Percentiles rank a stretch among this genome's conserved stretches.
Evolutionary conservation across 2,888 invertebrate genomes (phyloP).

Genomic region (Hemithea aestivaria): DNA sequence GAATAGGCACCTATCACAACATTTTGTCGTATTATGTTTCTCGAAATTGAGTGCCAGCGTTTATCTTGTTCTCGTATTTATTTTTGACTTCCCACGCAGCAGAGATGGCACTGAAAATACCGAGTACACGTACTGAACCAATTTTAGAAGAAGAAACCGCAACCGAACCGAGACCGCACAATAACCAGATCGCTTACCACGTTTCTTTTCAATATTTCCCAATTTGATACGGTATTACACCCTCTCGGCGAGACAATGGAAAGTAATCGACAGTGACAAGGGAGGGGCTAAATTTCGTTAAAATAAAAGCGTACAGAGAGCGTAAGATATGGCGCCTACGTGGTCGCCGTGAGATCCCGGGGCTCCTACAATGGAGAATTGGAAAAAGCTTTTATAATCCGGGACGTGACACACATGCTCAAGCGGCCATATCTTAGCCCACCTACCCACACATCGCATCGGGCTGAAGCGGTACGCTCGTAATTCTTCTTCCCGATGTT

Average conservation of each 20-base stretch:
- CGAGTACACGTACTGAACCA: too few relatives aligned
- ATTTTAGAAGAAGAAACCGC: conserved; percentile 10
- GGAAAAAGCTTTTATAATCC: conserved; percentile 80
- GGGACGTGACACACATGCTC: conserved; percentile 74
- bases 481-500: conserved; percentile 50
- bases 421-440: conserved; percentile 52
- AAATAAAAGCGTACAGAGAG: conserved; percentile 76
- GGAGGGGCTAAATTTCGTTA: conserved; percentile 76
- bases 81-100: too few relatives aligned
- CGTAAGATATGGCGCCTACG: conserved; percentile 77
- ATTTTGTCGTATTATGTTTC: too few relatives aligned
- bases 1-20: too few relatives aligned
- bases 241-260: conserved; percentile 67
- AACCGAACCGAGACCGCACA: conserved; percentile 40
- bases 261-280: conserved; percentile 74
- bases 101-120: not conserved
- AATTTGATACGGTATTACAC: conserved; percentile 68
- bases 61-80: too few relatives aligned
- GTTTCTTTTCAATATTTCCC: conserved; percentile 75
- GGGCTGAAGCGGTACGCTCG: conserved; percentile 25
- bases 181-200: conserved; percentile 64
- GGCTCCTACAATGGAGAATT: conserved; percentile 74
- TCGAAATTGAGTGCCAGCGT: too few relatives aligned
- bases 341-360: conserved; percentile 69
- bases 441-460: conserved; percentile 33